phyloP scores from a whole-genome alignment of 2,113 vertebrate species.

The Bujurquina vittata region DNA sequence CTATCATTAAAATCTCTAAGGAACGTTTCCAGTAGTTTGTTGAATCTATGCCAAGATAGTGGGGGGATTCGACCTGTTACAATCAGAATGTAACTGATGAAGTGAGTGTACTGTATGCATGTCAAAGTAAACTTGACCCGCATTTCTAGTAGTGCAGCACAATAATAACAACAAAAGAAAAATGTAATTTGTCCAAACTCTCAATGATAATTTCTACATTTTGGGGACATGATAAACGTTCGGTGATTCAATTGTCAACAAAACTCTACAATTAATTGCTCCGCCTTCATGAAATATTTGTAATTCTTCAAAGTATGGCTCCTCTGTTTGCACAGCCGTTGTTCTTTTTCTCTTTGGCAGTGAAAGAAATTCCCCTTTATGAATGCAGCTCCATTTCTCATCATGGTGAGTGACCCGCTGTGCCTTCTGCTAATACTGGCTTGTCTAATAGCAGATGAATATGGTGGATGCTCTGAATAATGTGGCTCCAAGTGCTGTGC shows the following conservation, averaged over 20 bases:
- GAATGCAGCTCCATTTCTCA: conserved; percentile 6
- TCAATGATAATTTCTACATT: neutral
- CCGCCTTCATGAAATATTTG: neutral
- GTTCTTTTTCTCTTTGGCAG: conserved; percentile 3
- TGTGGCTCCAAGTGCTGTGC: conserved; percentile 50
- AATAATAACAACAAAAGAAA: too few relatives aligned
- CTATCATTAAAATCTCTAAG: too few relatives aligned
- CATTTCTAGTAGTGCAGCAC: too few relatives aligned
- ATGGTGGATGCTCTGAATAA: conserved; percentile 58
- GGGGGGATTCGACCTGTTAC: too few relatives aligned
- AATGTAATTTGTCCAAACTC: neutral
- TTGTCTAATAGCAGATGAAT: conserved; percentile 46
- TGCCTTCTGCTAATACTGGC: conserved; percentile 18
- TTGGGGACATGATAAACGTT: neutral
- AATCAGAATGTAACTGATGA: too few relatives aligned
- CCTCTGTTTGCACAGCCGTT: neutral
- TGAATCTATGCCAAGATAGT: too few relatives aligned
- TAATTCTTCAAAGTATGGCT: neutral
- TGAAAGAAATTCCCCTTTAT: neutral
- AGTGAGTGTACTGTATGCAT: too few relatives aligned
- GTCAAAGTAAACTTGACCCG: too few relatives aligned
- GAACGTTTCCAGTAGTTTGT: too few relatives aligned
- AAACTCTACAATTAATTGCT: neutral
- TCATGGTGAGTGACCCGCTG: conserved; percentile 18
- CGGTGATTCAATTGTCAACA: neutral